Conservation (phyloP, 2,888 invertebrate species). For the Piscicola geometra region DNA sequence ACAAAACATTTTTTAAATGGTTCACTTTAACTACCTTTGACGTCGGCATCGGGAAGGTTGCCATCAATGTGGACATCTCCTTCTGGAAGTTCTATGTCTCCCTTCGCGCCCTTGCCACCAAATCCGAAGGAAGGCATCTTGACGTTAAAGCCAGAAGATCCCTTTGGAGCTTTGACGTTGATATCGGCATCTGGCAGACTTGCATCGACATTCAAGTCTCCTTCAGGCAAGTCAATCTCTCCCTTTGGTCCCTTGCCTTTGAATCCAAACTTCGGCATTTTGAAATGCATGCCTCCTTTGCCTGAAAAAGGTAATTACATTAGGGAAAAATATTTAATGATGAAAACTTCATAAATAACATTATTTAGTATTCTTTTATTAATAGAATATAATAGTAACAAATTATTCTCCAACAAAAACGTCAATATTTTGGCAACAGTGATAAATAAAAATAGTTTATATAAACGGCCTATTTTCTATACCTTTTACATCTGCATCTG, state of each 20-base stretch:
- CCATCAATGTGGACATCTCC: conserved; percentile 12
- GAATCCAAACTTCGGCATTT: conserved; percentile 26
- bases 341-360: not conserved
- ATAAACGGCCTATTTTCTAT: too few relatives aligned
- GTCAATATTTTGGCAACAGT: too few relatives aligned
- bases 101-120: conserved; percentile 6
- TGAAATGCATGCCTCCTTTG: conserved; percentile 28
- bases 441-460: too few relatives aligned
- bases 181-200: conserved; percentile 30
- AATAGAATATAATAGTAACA: too few relatives aligned
- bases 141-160: conserved; percentile 14
- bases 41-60: not conserved
- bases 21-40: conserved; percentile 20
- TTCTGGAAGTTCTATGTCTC: conserved; percentile 26
- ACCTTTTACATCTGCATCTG: conserved; percentile 6
- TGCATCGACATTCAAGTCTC: conserved; percentile 15
- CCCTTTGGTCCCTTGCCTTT: conserved; percentile 31
- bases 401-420: too few relatives aligned
- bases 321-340: not conserved
- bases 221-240: conserved; percentile 24
- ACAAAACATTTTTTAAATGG: too few relatives aligned
- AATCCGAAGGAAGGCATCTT: conserved; percentile 19
- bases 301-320: not conserved
- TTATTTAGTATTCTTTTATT: not conserved
- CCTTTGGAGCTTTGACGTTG: conserved; percentile 31